These are phyloP conservation scores for Endomychus coccineus DNA, from an alignment of 2,888 invertebrate genomes.

Conservation along the genomic window DNA sequence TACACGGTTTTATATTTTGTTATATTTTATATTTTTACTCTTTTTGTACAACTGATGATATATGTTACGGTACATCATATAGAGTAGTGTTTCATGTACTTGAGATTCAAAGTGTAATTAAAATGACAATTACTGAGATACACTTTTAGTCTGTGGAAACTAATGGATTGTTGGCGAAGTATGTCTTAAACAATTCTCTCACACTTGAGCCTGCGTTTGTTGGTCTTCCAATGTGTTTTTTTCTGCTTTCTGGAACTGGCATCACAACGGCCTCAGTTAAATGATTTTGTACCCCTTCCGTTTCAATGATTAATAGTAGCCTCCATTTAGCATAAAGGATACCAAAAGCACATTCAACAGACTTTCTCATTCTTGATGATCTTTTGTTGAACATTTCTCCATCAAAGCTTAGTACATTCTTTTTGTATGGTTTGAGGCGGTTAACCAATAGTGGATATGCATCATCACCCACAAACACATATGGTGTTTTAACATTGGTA, in stretches of 20 bases:
- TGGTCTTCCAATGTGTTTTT: background rate
- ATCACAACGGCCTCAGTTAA: slow-evolving; percentile 1
- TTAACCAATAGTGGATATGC: too few relatives aligned
- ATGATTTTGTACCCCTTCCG: slow-evolving; percentile 4
- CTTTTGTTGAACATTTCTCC: slow-evolving; percentile 15
- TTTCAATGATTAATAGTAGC: slow-evolving; percentile 20
- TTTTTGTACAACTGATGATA: too few relatives aligned
- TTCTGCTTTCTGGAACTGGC: slow-evolving; percentile 1
- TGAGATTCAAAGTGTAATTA: too few relatives aligned
- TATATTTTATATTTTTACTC: too few relatives aligned
- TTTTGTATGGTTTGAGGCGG: slow-evolving; percentile 9
- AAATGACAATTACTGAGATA: too few relatives aligned
- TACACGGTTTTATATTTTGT: too few relatives aligned
- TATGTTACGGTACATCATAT: too few relatives aligned
- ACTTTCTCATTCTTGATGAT: slow-evolving; percentile 15
- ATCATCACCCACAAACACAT: slow-evolving; percentile 13
- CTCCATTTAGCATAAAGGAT: slow-evolving; percentile 21
- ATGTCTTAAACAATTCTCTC: slow-evolving; percentile 1
- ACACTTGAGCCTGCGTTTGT: slow-evolving; percentile 1
- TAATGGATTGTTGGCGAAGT: background rate
- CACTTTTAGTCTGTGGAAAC: too few relatives aligned
- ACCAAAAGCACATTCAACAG: slow-evolving; percentile 20
- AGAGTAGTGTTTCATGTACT: too few relatives aligned
- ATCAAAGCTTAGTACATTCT: slow-evolving; percentile 4
- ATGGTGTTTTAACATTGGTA: slow-evolving; percentile 7